A percentile compares a stretch with the other conserved stretches of the same genome.
Conservation (phyloP, 2,113 vertebrate species). For the Ceuthmochares aereus region DNA sequence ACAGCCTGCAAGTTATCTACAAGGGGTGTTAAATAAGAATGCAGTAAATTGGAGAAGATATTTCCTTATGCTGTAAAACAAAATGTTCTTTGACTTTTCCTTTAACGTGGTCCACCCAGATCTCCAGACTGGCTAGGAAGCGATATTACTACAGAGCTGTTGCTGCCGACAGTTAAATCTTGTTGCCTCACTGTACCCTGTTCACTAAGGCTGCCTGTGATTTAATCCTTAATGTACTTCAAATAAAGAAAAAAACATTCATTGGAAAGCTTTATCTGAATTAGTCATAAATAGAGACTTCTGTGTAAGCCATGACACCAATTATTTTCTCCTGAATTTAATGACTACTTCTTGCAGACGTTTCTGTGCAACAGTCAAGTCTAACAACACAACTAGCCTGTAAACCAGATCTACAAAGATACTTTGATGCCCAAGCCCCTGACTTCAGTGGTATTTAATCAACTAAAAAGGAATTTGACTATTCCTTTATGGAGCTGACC, state of each 20-base stretch:
- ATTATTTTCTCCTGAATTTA: constrained; percentile 28
- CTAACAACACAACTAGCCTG: neutral
- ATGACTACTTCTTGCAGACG: neutral
- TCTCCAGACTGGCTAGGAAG: neutral
- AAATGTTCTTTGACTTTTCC: neutral
- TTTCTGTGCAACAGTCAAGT: neutral
- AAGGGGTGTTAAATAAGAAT: neutral
- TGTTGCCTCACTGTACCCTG: neutral
- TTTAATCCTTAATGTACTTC: neutral
- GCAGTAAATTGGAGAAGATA: neutral
- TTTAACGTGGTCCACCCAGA: neutral
- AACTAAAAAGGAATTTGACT: neutral
- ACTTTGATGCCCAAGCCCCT: neutral
- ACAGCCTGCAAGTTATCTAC: neutral
- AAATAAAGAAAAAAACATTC: neutral
- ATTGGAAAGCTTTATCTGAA: neutral
- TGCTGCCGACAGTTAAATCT: neutral
- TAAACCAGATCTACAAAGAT: neutral
- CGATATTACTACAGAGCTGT: neutral
- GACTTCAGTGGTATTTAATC: neutral
- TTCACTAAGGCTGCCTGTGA: neutral
- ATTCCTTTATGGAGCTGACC: neutral
- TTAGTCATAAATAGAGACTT: constrained; percentile 7
- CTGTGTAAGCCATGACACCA: neutral
- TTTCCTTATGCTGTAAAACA: neutral